Evolutionary conservation across 2,888 invertebrate genomes (phyloP).

Genomic region (Sphecodes monilicornis): DNA sequence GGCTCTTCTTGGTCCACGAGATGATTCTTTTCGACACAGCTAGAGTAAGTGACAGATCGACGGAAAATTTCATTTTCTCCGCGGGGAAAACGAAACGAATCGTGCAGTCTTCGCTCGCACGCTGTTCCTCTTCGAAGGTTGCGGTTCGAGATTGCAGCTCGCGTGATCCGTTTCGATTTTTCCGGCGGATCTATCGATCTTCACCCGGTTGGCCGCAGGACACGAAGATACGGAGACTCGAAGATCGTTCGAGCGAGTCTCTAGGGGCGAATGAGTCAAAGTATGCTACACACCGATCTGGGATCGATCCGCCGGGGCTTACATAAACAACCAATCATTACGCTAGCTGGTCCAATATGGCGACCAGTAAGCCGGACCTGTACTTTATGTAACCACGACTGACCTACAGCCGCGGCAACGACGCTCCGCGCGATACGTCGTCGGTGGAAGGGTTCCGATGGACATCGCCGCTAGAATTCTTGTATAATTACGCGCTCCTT

Average conservation of each 20-base stretch:
- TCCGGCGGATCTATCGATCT: background rate
- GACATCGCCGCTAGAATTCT: slow-evolving; percentile 21
- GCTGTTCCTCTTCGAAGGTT: background rate
- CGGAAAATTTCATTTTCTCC: background rate
- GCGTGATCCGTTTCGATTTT: background rate
- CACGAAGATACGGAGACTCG: background rate
- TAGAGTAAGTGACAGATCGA: slow-evolving; percentile 29
- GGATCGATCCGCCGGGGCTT: background rate
- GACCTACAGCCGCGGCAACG: slow-evolving; percentile 36
- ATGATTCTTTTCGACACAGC: slow-evolving; percentile 28
- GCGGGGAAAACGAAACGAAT: background rate
- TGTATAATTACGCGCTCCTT: slow-evolving; percentile 35
- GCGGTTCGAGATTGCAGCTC: background rate
- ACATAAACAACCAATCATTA: slow-evolving; percentile 43
- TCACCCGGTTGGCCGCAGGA: background rate
- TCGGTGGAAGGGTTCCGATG: slow-evolving; percentile 37
- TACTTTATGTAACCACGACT: slow-evolving; percentile 58
- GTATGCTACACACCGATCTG: background rate
- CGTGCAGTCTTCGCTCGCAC: background rate
- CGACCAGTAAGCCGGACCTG: slow-evolving; percentile 38
- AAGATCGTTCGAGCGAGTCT: background rate
- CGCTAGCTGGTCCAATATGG: slow-evolving; percentile 15
- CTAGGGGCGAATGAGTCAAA: background rate
- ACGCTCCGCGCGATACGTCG: too few relatives aligned
- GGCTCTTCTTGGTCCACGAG: background rate